These are phyloP conservation scores for Drosophila paramelanica DNA, from an alignment of 2,888 invertebrate genomes.

Conservation along the genomic window DNA sequence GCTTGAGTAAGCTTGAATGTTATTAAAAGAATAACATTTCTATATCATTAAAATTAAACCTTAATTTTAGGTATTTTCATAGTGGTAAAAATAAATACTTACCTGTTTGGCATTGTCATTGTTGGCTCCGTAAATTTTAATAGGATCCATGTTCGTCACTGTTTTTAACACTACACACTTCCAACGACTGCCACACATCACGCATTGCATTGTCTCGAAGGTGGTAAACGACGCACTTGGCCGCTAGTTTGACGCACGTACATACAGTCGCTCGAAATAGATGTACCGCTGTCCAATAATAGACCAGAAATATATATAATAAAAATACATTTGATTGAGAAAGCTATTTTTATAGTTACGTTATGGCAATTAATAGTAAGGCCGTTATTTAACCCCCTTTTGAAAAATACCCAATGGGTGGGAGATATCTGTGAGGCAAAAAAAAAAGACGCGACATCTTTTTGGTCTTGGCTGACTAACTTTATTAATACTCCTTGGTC, in stretches of 20 bases:
- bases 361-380: slow-evolving; percentile 31
- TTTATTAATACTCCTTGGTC: not conserved
- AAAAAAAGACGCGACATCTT: not conserved
- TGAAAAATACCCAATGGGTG: not conserved
- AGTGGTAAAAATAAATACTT: not conserved
- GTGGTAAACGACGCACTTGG: slow-evolving; percentile 34
- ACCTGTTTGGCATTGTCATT: not conserved
- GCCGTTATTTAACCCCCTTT: slow-evolving; percentile 15
- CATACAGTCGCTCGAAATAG: slow-evolving; percentile 50
- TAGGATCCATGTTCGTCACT: slow-evolving; percentile 13
- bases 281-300: slow-evolving; percentile 39
- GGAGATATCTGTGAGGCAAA: not conserved
- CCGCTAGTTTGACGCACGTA: slow-evolving; percentile 38
- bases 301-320: slow-evolving; percentile 10
- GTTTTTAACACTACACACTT: slow-evolving; percentile 2
- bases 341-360: slow-evolving; percentile 46
- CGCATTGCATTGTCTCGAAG: slow-evolving; percentile 10
- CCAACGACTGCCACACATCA: slow-evolving; percentile 23
- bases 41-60: no score
- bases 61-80: no score
- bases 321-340: slow-evolving; percentile 1
- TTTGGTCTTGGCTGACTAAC: not conserved
- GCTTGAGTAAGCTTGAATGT: no score
- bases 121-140: slow-evolving; percentile 1
- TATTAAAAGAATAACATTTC: no score